Evolutionary conservation across 2,113 vertebrate genomes (phyloP).

Genomic region (Neogobius melanostomus): DNA sequence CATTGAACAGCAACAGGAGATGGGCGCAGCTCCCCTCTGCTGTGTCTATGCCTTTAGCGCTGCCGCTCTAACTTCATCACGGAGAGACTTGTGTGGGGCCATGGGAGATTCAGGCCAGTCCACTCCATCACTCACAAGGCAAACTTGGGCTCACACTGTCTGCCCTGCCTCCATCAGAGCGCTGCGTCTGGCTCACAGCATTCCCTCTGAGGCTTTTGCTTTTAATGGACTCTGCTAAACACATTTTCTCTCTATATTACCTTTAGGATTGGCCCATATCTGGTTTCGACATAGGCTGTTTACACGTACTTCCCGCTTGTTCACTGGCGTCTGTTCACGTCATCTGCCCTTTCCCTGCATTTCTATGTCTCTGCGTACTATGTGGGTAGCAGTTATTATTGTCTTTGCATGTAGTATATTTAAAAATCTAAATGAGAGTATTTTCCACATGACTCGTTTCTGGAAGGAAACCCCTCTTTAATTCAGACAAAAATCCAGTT

Average conservation of each 20-base stretch:
- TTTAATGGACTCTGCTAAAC: conserved; percentile 79
- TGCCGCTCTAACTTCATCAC: conserved; percentile 76
- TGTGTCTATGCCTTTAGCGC: conserved; percentile 23
- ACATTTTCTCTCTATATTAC: conserved; percentile 70
- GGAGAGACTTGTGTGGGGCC: conserved; percentile 53
- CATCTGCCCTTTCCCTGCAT: conserved; percentile 12
- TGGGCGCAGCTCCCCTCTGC: conserved; percentile 34
- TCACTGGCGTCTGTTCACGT: conserved; percentile 11
- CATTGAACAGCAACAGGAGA: conserved; percentile 72
- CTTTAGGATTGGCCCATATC: conserved; percentile 65
- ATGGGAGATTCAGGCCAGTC: conserved; percentile 70
- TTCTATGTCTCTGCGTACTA: conserved; percentile 23
- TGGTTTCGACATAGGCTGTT: conserved; percentile 67
- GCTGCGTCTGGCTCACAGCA: conserved; percentile 54
- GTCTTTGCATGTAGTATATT: conserved; percentile 8
- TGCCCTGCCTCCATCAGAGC: conserved; percentile 65
- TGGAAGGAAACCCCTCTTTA: conserved; percentile 59
- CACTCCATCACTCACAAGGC: conserved; percentile 68
- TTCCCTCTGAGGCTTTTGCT: conserved; percentile 70
- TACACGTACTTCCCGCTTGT: conserved; percentile 44
- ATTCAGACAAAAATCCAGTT: conserved; percentile 54
- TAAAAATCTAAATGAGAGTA: conserved; percentile 37
- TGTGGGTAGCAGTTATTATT: conserved; percentile 4
- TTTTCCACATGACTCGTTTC: conserved; percentile 56
- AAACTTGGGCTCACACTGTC: conserved; percentile 69